Evolutionary conservation across 1,140 invertebrate genomes (phyloP), one percentile per base, ranked within the genome.

Genomic region (Lordiphosa mommai): DNA sequence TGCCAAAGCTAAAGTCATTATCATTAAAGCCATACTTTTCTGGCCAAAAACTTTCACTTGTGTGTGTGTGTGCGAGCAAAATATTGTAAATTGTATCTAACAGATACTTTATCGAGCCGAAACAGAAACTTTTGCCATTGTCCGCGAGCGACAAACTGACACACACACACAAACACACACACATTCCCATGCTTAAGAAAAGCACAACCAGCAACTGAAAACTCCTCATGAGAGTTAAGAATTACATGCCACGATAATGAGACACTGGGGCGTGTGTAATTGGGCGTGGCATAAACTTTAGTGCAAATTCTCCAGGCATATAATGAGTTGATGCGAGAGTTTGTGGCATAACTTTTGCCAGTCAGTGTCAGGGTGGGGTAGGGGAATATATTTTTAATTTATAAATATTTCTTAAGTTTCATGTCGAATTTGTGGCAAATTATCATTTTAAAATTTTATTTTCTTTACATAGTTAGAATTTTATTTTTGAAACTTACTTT

Each of bases 1-100:
- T 43, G 73, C 68, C 57, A 64, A 9, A 60, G 69, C 74, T 80
- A 79, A 82, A 80, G 76, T 80, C 74, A 80, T 80, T 80, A 80
- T 80, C 74, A 80, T 80, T 80, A 80, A 80, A 80, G 74, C 65
- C 60, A 80, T 82, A 74, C 74, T 77, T 72, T 79, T 76, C n/a
- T 68, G 63, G 57, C 68, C 40, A 52, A 50, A 68, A 73, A 79
- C 73, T 79, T 79, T 79, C 73, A 61, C 74, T 72, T 46, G 50
- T 47, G 30, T 20, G 27, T 38, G 27, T 14, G 20, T 32, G 27
- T 23, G 68, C 33, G 41, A 50, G 33, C 9, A 57, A 77, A 69
- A 61, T 74, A 80, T 82, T 82, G 76, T 82, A 82, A 80, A 80
- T 82, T 80, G 74, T 80, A 82, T 80, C 76, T 69, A 80, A 82